Evolutionary conservation across 1,140 invertebrate species (phyloP).

Genomic region (Drosophila orosa): DNA sequence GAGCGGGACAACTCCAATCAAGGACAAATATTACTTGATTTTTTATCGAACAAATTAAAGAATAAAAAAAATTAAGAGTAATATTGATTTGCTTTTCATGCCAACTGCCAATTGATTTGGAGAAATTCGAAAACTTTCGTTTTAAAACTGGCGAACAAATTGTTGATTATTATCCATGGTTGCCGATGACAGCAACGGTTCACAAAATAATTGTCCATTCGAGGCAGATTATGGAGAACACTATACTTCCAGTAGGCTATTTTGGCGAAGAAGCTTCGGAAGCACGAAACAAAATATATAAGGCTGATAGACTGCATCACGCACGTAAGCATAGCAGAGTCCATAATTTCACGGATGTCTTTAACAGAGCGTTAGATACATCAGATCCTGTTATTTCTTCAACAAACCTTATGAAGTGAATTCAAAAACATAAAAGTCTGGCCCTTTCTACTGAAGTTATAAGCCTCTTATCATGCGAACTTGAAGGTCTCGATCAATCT

Average conservation of each 20-base stretch:
- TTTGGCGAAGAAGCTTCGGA: not conserved
- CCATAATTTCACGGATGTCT: conserved; percentile 1
- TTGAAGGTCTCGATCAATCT: not conserved
- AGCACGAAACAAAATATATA: conserved; percentile 11
- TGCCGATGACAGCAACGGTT: not conserved
- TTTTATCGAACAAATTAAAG: no score
- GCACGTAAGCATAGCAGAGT: not conserved
- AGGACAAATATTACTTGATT: no score
- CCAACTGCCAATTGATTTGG: not conserved
- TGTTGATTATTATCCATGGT: conserved; percentile 3
- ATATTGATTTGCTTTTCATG: not conserved
- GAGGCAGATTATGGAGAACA: not conserved
- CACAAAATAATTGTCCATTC: conserved; percentile 1
- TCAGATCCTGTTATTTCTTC: conserved; percentile 7
- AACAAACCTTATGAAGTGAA: conserved; percentile 1
- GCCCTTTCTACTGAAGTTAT: not conserved
- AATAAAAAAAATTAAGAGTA: no score
- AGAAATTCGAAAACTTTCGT: not conserved
- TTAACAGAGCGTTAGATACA: not conserved
- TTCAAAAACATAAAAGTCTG: not conserved
- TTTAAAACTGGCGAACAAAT: conserved; percentile 1
- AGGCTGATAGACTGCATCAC: conserved; percentile 4
- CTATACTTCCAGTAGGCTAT: not conserved
- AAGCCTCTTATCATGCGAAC: conserved; percentile 1
- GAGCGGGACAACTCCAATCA: no score